Evolutionary conservation across 64 coral and sea anemone genomes (phyloP), one percentile per base, ranked within the genome.

Genomic region (Dendronephthya gigantea): DNA sequence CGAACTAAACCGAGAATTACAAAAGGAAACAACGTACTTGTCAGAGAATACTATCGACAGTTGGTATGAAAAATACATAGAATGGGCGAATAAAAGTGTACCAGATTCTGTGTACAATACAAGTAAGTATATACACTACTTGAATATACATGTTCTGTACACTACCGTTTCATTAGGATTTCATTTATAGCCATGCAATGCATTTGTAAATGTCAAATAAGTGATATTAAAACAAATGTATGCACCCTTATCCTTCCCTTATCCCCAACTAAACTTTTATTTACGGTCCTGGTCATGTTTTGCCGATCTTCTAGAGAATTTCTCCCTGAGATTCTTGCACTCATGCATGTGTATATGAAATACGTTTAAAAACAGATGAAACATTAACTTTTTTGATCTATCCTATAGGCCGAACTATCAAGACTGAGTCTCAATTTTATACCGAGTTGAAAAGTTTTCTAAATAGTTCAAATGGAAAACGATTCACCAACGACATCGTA

Each of bases 31-130:
- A 12, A 35, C 91, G 37, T 93, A 92, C 50, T 90, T 98, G 40
- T 68, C 93, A 19, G 47, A 82, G 12, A 93, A 86, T 22, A 93
- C 89, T 45, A 40, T 97, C 39, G 87, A 49, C 45, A 97, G 89
- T 68, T 97, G 95, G 95, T 98, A 90, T 35, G 87, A 93, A 68
- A 87, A 97, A 36, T 97, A 93, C 84, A 93, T 93, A 0, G 31
- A 45, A 1, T 98, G 95, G 95, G 92, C 85, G 7, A 89, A 79
- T 9, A 39, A 27, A 19, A 84, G 30, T 79, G 72, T 79, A 36
- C 72, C 72, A 33, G 30, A 79, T 14, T 79, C 34, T 39, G 72
- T 79, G 9, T 36, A 79, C 36, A 79, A 79, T 79, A 19, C 72
- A 79, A 79, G 72, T 79, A 79, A 79, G 72, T 36, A 62, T 62